phyloP scores from a whole-genome alignment of 2,797 vertebrate genomes.

The Platalea minor region DNA sequence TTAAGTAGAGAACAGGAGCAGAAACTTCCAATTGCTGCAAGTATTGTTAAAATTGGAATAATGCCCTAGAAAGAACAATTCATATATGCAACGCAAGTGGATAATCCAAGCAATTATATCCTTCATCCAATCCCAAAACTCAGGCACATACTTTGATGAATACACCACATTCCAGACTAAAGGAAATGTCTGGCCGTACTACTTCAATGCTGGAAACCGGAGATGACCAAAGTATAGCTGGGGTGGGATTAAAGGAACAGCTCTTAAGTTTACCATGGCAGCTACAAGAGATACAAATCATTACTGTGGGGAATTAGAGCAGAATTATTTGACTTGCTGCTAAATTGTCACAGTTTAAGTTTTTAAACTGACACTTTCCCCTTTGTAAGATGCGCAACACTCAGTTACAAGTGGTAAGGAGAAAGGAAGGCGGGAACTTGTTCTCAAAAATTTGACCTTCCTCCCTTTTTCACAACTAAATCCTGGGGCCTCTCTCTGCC shows the following conservation, averaged over 20 bases:
- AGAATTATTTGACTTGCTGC: slow-evolving; percentile 1
- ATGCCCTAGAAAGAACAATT: not conserved
- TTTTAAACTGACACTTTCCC: not conserved
- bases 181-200: not conserved
- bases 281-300: not conserved
- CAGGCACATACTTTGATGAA: not conserved
- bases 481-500: not conserved
- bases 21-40: not conserved
- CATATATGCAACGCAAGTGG: fast-evolving
- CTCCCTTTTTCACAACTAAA: not conserved
- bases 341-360: not conserved
- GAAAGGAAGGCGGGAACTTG: not conserved
- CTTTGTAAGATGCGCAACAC: not conserved
- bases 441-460: not conserved
- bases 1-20: not conserved
- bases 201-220: not conserved
- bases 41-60: not conserved
- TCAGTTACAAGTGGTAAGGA: not conserved
- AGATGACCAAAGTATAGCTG: not conserved
- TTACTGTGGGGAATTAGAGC: not conserved
- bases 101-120: not conserved
- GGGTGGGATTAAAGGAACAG: not conserved
- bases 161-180: not conserved
- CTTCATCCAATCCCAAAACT: not conserved
- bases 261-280: not conserved